Conservation (phyloP, 2,888 invertebrate genomes). For the Melanchra persicariae region DNA sequence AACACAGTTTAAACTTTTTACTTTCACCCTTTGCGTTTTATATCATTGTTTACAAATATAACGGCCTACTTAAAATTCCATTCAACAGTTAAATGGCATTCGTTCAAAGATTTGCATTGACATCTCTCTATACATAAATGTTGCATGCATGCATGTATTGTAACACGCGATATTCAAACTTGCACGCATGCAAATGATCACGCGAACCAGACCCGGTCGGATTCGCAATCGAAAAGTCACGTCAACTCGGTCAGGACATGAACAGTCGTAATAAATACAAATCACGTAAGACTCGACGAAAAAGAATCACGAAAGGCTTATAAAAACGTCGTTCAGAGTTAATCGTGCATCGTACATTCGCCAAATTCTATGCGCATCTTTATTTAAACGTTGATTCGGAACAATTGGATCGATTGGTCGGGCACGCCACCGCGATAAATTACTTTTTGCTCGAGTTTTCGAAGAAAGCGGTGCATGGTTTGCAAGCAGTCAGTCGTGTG, state of each 20-base stretch:
- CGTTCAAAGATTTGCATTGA: slow-evolving; percentile 47
- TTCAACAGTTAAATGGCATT: slow-evolving; percentile 49
- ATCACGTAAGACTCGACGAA: slow-evolving; percentile 53
- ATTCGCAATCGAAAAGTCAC: slow-evolving; percentile 55
- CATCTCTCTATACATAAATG: slow-evolving; percentile 37
- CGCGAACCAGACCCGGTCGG: slow-evolving; percentile 44
- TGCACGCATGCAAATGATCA: slow-evolving; percentile 49
- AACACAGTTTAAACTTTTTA: not conserved
- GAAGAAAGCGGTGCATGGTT: slow-evolving; percentile 79
- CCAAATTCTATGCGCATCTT: slow-evolving; percentile 87
- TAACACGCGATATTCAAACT: slow-evolving; percentile 51
- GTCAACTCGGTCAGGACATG: slow-evolving; percentile 55
- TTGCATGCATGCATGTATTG: slow-evolving; percentile 47
- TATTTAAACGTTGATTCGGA: slow-evolving; percentile 80
- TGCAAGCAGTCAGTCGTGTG: slow-evolving; percentile 80
- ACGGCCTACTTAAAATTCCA: slow-evolving; percentile 27
- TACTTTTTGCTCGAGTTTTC: slow-evolving; percentile 85
- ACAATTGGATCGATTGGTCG: slow-evolving; percentile 83
- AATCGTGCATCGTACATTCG: slow-evolving; percentile 80
- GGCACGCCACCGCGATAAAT: slow-evolving; percentile 87
- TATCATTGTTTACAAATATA: slow-evolving; percentile 46
- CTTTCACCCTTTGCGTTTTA: not conserved
- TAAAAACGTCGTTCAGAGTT: slow-evolving; percentile 73
- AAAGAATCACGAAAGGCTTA: slow-evolving; percentile 75
- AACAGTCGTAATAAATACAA: slow-evolving; percentile 56